Evolutionary conservation across 2,113 vertebrate genomes (phyloP), one percentile per base, ranked within the genome.

Genomic region (Podarcis cretensis): DNA sequence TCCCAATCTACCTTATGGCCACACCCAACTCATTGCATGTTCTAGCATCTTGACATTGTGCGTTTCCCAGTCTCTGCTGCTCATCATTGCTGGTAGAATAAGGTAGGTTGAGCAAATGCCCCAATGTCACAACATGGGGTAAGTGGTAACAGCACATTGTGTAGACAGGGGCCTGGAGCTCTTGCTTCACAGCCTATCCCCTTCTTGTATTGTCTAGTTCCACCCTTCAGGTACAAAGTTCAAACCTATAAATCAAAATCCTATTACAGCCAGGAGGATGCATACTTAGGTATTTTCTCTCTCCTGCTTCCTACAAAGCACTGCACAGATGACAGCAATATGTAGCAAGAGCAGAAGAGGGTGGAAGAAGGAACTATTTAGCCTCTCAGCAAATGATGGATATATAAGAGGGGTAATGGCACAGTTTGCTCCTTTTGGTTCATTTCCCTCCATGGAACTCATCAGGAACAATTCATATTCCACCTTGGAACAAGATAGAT

Each of bases 401-500:
- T 73, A 14, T 65, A 13, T 77, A 92, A 80, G 30, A 83, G 75
- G 91, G 74, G 0, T 5, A 48, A 40, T 73, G 90, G 71, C 74
- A 32, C 25, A 32, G 3, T 93, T 92, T 89, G 86, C 71, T 85
- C 16, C 59, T 87, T 90, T 84, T 83, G 5, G 35, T 90, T 90
- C 68, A 77, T 91, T 93, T 92, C 30, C 90, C 91, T 94, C 86
- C 90, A 85, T n/a, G 68, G 85, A 93, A 87, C 32, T 76, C 25
- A 87, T 63, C 54, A 91, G 74, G 66, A 57, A 90, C 89, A 87
- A 94, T 90, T 90, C 84, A 80, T 88, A n/a, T 88, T 78, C 68
- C 30, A 12, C 54, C 74, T 93, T 76, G 65, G 91, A 90, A 66
- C 2, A 66, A 87, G 79, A 1, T 71, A 23, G 18, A 14, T 87